These are phyloP conservation scores for Fragariocoptes setiger DNA, from an alignment of 1,140 invertebrate species.

Conservation along the genomic window DNA sequence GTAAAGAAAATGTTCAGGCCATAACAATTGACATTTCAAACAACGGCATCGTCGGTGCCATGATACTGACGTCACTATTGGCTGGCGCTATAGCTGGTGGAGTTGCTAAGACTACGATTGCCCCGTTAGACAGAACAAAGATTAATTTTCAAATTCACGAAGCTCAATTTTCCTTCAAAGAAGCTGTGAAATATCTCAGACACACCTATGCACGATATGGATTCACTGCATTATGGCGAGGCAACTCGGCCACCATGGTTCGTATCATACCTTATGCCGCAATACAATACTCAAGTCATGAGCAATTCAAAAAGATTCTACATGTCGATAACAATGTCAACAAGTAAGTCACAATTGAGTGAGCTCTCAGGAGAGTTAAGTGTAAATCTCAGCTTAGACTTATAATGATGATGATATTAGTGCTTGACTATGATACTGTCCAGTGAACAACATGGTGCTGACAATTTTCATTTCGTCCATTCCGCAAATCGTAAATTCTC, in stretches of 20 bases:
- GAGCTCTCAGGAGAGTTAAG: neutral
- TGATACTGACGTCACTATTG: conserved; percentile 13
- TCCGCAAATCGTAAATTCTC: too few species aligned
- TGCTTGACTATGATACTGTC: too few species aligned
- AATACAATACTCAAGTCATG: conserved; percentile 82
- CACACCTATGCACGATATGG: conserved; percentile 18
- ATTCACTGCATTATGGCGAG: conserved; percentile 54
- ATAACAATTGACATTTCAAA: too few species aligned
- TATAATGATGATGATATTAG: neutral
- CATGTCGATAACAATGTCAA: conserved; percentile 26
- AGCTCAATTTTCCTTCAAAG: conserved; percentile 38
- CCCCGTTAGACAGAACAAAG: conserved; percentile 82
- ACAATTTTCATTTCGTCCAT: too few species aligned
- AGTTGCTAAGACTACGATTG: conserved; percentile 74
- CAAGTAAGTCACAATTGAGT: neutral
- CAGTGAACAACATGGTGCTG: too few species aligned
- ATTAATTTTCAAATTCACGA: conserved; percentile 69
- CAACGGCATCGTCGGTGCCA: too few species aligned
- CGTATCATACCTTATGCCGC: conserved; percentile 84
- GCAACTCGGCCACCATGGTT: conserved; percentile 90
- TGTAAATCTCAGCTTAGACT: neutral
- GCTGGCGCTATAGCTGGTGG: conserved; percentile 67
- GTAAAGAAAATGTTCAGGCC: too few species aligned
- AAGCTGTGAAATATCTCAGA: conserved; percentile 41
- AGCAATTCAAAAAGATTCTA: conserved; percentile 66